Evolutionary conservation across 2,113 vertebrate species (phyloP).

Genomic region (Balaeniceps rex): DNA sequence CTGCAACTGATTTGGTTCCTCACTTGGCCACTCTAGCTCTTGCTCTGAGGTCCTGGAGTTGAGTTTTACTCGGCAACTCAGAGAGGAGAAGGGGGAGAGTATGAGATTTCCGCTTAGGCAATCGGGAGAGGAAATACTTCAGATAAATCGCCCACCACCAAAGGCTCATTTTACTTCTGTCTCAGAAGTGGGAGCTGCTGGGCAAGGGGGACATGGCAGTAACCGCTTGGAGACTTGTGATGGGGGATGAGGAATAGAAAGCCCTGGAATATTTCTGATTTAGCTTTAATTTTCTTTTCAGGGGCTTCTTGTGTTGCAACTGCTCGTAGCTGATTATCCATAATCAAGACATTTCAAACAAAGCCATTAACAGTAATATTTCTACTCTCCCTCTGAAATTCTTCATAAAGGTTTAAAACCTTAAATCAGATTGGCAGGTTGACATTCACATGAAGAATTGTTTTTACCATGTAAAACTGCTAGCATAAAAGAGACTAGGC

Average conservation of each 20-base stretch:
- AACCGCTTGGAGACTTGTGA: background rate
- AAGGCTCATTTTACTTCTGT: background rate
- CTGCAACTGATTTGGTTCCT: background rate
- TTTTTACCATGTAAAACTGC: background rate
- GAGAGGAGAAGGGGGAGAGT: background rate
- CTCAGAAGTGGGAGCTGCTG: background rate
- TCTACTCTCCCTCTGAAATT: background rate
- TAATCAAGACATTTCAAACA: conserved; percentile 13
- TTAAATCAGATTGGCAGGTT: conserved; percentile 12
- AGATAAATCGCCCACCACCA: background rate
- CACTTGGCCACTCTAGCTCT: background rate
- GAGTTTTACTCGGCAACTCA: background rate
- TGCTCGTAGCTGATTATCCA: background rate
- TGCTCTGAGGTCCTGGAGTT: background rate
- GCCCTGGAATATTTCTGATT: background rate
- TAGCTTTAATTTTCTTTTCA: background rate
- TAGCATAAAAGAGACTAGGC: background rate
- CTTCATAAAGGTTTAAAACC: background rate
- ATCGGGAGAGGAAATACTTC: conserved; percentile 5
- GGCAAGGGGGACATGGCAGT: background rate
- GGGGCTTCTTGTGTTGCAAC: background rate
- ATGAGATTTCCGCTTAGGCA: background rate
- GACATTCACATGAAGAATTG: background rate
- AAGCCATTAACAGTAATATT: conserved; percentile 3
- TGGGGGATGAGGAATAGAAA: background rate